Evolutionary conservation across 1,140 invertebrate genomes (phyloP), one percentile per base, ranked within the genome.

Genomic region (Pseudomyrmex concolor): DNA sequence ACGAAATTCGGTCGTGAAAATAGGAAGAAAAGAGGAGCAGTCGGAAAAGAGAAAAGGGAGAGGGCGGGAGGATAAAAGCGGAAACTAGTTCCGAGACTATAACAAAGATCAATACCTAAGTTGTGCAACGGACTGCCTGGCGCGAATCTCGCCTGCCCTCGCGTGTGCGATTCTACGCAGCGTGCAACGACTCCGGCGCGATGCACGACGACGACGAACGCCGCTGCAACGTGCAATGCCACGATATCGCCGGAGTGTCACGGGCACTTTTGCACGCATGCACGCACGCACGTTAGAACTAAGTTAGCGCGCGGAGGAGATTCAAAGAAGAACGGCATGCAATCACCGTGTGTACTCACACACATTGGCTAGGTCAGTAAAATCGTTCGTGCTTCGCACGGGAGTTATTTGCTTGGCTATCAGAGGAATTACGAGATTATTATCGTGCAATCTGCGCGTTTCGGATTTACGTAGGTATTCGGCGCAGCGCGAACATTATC

Each of bases 91-190:
- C 91, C 92, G 91, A 25, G 70, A 92, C 91, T 51, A 51, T 51
- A 51, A 87, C 91, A 90, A 91, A 93, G 92, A 94, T 93, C 92
- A 93, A 93, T 93, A 93, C 91, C 91, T 90, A 90, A 93, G 90
- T 92, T 90, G 90, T 91, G 91, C 91, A 91, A 91, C 89, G 86
- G 85, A 84, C 85, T 89, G 86, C 89, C 74, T 89, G 87, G 87
- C 85, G 86, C 86, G 85, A 86, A 82, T 89, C 90, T 88, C 82
- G 84, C 77, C 55, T 83, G 34, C 34, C 34, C 77, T 85, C 90
- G 89, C 89, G 89, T 85, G 78, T 34, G 57, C 55, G 54, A 78
- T 70, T 78, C 84, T 76, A 60, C 57, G 57, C 57, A 60, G 57
- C 57, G 57, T 51, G 57, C 57, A 19, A 17, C 57, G n/a, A n/a